Percentiles rank a stretch among this genome's conserved stretches.
phyloP scores from a whole-genome alignment of 2,888 invertebrate species.

The Lepidochitona cinerea region DNA sequence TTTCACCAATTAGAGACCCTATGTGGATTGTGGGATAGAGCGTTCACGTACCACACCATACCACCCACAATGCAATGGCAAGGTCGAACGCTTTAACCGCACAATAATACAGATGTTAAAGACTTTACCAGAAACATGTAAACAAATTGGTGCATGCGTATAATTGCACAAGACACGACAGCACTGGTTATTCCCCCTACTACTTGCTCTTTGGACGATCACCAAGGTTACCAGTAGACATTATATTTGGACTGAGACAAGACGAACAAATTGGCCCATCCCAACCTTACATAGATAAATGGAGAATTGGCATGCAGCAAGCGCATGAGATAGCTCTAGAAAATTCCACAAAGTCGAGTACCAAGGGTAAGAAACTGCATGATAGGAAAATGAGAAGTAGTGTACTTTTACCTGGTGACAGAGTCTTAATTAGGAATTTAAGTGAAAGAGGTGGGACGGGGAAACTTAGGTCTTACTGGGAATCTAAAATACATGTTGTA shows the following conservation, averaged over 20 bases:
- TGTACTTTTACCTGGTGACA: conserved; percentile 8
- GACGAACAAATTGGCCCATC: background rate
- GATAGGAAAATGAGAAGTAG: background rate
- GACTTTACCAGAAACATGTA: background rate
- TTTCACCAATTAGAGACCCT: conserved; percentile 8
- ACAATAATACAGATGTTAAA: conserved; percentile 11
- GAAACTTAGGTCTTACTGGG: conserved; percentile 16
- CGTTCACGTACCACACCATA: conserved; percentile 7
- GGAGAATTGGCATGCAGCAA: conserved; percentile 2
- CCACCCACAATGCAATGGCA: conserved; percentile 11
- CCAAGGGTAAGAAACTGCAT: background rate
- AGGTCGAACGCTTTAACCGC: conserved; percentile 10
- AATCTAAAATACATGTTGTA: conserved; percentile 13
- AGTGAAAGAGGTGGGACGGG: conserved; percentile 8
- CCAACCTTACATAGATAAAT: background rate
- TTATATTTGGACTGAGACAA: background rate
- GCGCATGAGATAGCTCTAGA: background rate
- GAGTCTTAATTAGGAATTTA: conserved; percentile 11
- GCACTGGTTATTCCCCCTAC: conserved; percentile 1
- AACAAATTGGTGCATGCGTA: background rate
- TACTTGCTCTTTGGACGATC: conserved; percentile 13
- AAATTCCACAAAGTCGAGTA: background rate
- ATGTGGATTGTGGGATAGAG: conserved; percentile 1
- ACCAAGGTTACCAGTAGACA: conserved; percentile 10
- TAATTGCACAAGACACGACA: conserved; percentile 1